These are phyloP conservation scores for Nomada goodeniana DNA, from an alignment of 2,888 invertebrate species.

Conservation along the genomic window DNA sequence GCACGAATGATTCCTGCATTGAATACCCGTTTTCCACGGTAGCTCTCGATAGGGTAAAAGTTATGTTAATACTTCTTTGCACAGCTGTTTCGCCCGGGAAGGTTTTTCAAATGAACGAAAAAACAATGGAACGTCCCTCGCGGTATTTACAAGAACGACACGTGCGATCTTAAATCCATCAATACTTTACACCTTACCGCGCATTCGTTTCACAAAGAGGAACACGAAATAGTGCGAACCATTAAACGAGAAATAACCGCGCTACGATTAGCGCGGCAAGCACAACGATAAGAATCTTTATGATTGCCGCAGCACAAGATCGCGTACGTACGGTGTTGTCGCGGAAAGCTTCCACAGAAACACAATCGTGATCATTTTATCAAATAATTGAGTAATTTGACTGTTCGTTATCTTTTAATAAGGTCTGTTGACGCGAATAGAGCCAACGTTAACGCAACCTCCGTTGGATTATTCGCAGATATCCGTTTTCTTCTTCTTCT, in stretches of 20 bases:
- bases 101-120: not conserved
- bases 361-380: conserved; percentile 38
- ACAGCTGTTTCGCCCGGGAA: conserved; percentile 8
- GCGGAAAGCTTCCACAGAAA: conserved; percentile 55
- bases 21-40: not conserved
- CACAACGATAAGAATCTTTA: conserved; percentile 38
- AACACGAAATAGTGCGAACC: not conserved
- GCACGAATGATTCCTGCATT: not conserved
- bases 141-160: not conserved
- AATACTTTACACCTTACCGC: not conserved
- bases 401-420: conserved; percentile 40
- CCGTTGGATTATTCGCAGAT: not conserved
- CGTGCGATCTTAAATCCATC: not conserved
- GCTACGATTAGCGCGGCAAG: conserved; percentile 35
- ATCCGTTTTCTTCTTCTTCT: not conserved
- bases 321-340: conserved; percentile 7
- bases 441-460: conserved; percentile 15
- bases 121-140: not conserved
- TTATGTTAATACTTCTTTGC: conserved; percentile 1
- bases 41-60: not conserved
- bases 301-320: conserved; percentile 21
- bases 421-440: conserved; percentile 26
- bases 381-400: conserved; percentile 37
- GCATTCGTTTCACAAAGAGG: too few relatives aligned
- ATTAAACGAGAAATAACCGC: conserved; percentile 7